Evolutionary conservation across 2,888 invertebrate species (phyloP).

Genomic region (Drosophila tripunctata): DNA sequence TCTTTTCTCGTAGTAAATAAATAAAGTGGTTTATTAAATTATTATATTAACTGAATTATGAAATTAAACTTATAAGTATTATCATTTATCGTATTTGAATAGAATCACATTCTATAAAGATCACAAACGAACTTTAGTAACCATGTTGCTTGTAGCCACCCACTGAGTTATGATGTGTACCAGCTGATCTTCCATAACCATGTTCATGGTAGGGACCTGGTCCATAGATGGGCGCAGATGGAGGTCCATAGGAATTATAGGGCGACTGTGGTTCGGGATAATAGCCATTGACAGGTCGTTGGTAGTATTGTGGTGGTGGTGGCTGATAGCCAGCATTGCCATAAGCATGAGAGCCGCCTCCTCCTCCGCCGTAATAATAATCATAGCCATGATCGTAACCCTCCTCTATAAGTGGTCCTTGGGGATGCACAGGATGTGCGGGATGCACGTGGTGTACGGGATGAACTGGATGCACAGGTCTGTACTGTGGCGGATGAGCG

Average conservation of each 20-base stretch:
- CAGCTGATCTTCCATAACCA: slow-evolving; percentile 49
- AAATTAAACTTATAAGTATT: too few species aligned
- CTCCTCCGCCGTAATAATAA: slow-evolving; percentile 67
- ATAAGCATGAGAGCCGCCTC: slow-evolving; percentile 42
- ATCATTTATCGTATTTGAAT: too few species aligned
- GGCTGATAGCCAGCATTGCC: slow-evolving; percentile 27
- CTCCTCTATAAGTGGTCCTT: slow-evolving; percentile 60
- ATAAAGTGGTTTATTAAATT: too few species aligned
- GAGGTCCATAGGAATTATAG: slow-evolving; percentile 16
- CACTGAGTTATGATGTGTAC: too few species aligned
- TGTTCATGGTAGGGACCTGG: slow-evolving; percentile 45
- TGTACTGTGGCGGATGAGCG: too few species aligned
- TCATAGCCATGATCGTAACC: slow-evolving; percentile 70
- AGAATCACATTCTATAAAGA: too few species aligned
- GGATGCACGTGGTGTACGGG: slow-evolving; percentile 13
- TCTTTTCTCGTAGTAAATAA: too few species aligned
- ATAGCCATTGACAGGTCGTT: slow-evolving; percentile 27
- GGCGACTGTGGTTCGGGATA: slow-evolving; percentile 38
- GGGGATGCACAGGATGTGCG: slow-evolving; percentile 2
- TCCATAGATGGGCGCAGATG: slow-evolving; percentile 28
- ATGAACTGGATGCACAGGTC: not conserved
- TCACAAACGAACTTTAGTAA: not conserved
- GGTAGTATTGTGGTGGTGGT: slow-evolving; percentile 42
- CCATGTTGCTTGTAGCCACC: not conserved
- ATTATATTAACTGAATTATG: too few species aligned